phyloP scores from a whole-genome alignment of 2,113 vertebrate species.

The Stegastes partitus region DNA sequence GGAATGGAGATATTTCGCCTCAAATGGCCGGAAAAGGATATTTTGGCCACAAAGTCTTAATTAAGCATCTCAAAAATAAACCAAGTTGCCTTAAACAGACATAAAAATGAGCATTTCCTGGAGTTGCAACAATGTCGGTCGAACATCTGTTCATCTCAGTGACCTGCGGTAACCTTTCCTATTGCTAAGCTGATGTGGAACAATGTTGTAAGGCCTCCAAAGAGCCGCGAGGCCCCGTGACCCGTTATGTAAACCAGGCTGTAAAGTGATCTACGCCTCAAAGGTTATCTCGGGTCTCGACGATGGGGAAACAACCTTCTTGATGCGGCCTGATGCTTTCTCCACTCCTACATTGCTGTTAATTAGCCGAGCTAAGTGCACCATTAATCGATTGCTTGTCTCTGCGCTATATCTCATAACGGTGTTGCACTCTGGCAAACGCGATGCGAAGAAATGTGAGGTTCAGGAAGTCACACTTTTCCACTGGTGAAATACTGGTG shows the following conservation, averaged over 20 bases:
- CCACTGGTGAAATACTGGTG: slow-evolving; percentile 53
- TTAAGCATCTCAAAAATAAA: background rate
- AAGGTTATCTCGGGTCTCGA: slow-evolving; percentile 70
- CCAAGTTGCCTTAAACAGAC: background rate
- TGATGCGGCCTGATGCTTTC: slow-evolving; percentile 68
- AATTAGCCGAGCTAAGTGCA: slow-evolving; percentile 85
- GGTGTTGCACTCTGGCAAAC: slow-evolving; percentile 61
- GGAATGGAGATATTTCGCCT: background rate
- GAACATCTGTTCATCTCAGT: slow-evolving; percentile 10
- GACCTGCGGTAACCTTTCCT: slow-evolving; percentile 7
- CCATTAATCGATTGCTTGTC: slow-evolving; percentile 86
- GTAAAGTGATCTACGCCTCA: slow-evolving; percentile 67
- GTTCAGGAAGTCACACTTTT: slow-evolving; percentile 72
- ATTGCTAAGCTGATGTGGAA: slow-evolving; percentile 22
- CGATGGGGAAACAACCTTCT: slow-evolving; percentile 62
- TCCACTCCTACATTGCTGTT: slow-evolving; percentile 79
- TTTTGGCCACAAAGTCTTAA: background rate
- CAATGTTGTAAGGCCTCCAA: slow-evolving; percentile 7
- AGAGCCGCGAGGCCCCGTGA: slow-evolving; percentile 20
- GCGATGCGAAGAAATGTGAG: slow-evolving; percentile 74
- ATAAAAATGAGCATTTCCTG: slow-evolving; percentile 25
- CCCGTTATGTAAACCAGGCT: slow-evolving; percentile 49
- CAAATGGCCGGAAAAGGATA: background rate
- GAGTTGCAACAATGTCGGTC: slow-evolving; percentile 7
- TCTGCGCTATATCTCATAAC: slow-evolving; percentile 82